These are phyloP conservation scores for Troglohyphantes excavatus DNA, from an alignment of 2,888 invertebrate genomes.

Conservation along the genomic window DNA sequence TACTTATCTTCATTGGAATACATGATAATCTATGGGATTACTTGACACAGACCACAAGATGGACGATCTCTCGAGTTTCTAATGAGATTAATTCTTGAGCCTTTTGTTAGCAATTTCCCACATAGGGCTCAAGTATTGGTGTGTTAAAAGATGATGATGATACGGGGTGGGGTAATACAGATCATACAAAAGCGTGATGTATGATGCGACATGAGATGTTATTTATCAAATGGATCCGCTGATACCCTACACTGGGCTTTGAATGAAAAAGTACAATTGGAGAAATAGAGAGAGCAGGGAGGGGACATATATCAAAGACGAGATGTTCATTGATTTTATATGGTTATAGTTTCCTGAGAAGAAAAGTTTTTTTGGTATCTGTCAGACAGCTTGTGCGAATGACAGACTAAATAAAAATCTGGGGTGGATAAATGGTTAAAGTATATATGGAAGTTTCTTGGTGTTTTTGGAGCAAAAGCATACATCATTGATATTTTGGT, in stretches of 20 bases:
- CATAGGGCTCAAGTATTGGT: slow-evolving; percentile 46
- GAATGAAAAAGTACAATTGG: slow-evolving; percentile 12
- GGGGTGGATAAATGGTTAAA: too few relatives aligned
- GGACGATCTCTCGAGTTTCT: slow-evolving; percentile 44
- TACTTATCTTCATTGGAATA: slow-evolving; percentile 26
- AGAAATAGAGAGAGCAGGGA: background rate
- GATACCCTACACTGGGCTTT: slow-evolving; percentile 28
- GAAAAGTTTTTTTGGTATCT: background rate
- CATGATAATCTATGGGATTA: slow-evolving; percentile 60
- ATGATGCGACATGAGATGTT: slow-evolving; percentile 31
- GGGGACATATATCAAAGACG: slow-evolving; percentile 1
- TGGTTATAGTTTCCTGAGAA: background rate
- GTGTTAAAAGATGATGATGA: slow-evolving; percentile 47
- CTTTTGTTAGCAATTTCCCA: slow-evolving; percentile 55
- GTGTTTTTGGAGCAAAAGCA: too few relatives aligned
- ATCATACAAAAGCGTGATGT: slow-evolving; percentile 67
- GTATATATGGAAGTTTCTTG: too few relatives aligned
- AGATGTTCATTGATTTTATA: slow-evolving; percentile 15
- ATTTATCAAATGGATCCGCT: slow-evolving; percentile 59
- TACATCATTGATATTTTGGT: too few relatives aligned
- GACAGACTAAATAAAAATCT: background rate
- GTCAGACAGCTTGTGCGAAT: background rate
- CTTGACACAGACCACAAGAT: slow-evolving; percentile 38
- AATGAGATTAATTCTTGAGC: slow-evolving; percentile 60
- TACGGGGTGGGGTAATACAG: slow-evolving; percentile 51